Evolutionary conservation across 2,888 invertebrate genomes (phyloP), one percentile per base, ranked within the genome.

Genomic region (Ophion ellenae): DNA sequence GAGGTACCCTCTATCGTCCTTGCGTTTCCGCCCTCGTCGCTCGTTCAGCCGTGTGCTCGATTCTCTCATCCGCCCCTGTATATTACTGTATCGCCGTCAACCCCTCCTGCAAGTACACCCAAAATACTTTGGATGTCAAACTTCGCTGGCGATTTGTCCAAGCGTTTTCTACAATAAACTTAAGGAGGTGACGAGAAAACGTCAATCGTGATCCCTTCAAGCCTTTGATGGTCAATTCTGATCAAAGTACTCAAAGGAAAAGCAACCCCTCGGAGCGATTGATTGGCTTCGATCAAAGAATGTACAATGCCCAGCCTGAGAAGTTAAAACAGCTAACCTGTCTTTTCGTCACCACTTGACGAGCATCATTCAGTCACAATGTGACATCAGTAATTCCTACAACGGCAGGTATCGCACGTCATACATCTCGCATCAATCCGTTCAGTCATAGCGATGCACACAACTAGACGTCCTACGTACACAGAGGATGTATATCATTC

Each of bases 1-100:
- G 71, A 45, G 85, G 87, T 90, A 89, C 89, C 88, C 90, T 90
- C 59, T 70, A 78, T 78, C 89, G 88, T 91, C 90, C 87, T 87
- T 88, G 88, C 87, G 88, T 86, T 86, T 57, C 86, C 86, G 84
- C 86, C 81, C 83, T 81, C 81, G 67, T 67, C 69, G 81, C 80
- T 76, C 69, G 71, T 75, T 61, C 82, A 75, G 11, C 79, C 73
- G 57, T 40, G 69, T 77, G 45, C 77, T 40, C 84, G 78, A 80
- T 79, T 83, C 76, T 78, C 74, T 83, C 79, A 75, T 67, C 20
- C 74, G 9, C 47, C 85, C 81, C 76, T 64, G 53, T 53, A 69
- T 77, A 80, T 70, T 80, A 64, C 24, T 57, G 53, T 17, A 71
- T 77, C 75, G 47, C 40, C 69, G 73, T 36, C 61, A 5, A 57